Evolutionary conservation across 1,140 invertebrate species (phyloP).

Genomic region (Heliconius nattereri): DNA sequence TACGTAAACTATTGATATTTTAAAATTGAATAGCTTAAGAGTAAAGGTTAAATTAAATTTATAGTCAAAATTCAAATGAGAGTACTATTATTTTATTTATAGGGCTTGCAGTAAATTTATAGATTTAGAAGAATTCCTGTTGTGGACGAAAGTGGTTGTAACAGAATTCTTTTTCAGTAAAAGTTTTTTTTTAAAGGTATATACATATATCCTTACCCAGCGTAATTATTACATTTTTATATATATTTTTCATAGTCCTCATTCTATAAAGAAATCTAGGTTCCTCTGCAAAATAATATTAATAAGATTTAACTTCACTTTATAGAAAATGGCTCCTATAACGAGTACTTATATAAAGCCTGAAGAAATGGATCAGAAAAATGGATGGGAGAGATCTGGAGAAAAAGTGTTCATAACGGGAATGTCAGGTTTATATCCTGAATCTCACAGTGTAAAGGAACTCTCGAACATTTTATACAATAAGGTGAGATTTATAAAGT

Average conservation of each 20-base stretch:
- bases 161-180: background rate
- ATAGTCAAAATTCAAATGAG: conserved; percentile 1
- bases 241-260: too few relatives aligned
- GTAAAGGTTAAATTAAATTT: background rate
- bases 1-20: background rate
- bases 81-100: background rate
- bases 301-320: background rate
- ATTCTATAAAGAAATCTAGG: too few relatives aligned
- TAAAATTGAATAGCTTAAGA: background rate
- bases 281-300: background rate
- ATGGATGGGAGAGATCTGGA: background rate
- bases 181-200: background rate
- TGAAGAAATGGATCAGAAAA: background rate
- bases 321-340: conserved; percentile 12
- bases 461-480: conserved; percentile 51
- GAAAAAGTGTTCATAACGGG: conserved; percentile 51
- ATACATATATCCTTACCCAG: too few relatives aligned
- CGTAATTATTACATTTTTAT: too few relatives aligned
- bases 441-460: conserved; percentile 40
- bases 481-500: conserved; percentile 44
- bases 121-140: background rate
- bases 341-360: background rate
- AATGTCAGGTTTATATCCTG: conserved; percentile 49
- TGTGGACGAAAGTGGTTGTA: background rate
- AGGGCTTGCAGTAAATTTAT: background rate